Evolutionary conservation across 1,140 invertebrate species (phyloP).

Genomic region (Pentalonia nigronervosa): DNA sequence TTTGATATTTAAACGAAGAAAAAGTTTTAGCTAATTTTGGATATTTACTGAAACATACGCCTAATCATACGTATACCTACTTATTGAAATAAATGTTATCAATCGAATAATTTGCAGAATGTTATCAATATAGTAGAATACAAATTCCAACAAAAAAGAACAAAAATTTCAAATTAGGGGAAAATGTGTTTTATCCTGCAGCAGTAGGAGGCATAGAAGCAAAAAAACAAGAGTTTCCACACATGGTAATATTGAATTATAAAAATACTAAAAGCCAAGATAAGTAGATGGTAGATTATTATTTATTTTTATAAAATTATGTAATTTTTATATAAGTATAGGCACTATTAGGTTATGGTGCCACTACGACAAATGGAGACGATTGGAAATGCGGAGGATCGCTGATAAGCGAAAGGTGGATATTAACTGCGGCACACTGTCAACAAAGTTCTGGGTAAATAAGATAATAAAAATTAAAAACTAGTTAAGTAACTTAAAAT

Average conservation of each 20-base stretch:
- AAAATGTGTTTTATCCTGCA: not conserved
- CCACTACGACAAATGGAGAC: not conserved
- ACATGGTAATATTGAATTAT: not conserved
- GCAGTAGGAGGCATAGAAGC: not conserved
- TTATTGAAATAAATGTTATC: not conserved
- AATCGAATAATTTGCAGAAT: not conserved
- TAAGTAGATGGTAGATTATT: not conserved
- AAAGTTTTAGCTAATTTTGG: not conserved
- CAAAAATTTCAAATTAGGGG: not conserved
- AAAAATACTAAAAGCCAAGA: not conserved
- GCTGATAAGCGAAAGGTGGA: slow-evolving; percentile 14
- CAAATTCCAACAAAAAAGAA: too few relatives aligned
- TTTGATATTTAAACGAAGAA: too few relatives aligned
- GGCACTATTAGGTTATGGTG: slow-evolving; percentile 27
- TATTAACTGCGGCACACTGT: slow-evolving; percentile 16
- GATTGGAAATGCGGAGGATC: slow-evolving; percentile 26
- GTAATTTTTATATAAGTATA: too few relatives aligned
- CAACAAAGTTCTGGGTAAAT: not conserved
- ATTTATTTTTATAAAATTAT: not conserved
- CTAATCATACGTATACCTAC: not conserved
- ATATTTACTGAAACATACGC: not conserved
- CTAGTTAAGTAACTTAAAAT: not conserved
- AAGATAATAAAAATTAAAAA: not conserved
- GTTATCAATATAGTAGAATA: not conserved
- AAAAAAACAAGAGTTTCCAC: not conserved